Conservation (phyloP, 2,797 vertebrate species). For the Fringilla coelebs region DNA sequence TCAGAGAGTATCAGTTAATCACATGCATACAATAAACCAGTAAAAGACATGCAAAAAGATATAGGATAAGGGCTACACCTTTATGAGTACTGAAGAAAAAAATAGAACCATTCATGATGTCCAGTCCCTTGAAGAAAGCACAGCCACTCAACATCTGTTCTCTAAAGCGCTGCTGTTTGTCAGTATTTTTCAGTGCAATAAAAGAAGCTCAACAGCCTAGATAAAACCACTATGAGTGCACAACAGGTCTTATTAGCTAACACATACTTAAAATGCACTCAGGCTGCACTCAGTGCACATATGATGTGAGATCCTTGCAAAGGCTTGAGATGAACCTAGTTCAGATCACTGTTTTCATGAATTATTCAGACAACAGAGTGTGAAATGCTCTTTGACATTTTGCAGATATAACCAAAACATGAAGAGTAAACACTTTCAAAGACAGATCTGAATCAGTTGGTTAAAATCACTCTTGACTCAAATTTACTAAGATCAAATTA, state of each 20-base stretch:
- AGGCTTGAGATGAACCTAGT: neutral
- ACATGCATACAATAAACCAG: rapidly evolving
- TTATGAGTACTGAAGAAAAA: neutral
- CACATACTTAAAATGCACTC: neutral
- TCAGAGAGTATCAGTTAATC: neutral
- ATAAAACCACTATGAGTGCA: neutral
- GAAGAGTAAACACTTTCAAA: neutral
- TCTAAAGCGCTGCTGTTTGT: neutral
- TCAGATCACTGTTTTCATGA: neutral
- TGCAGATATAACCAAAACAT: neutral
- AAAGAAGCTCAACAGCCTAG: neutral
- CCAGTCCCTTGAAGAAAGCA: neutral
- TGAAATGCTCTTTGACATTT: neutral
- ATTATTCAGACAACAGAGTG: neutral
- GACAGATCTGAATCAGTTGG: neutral
- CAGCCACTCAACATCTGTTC: neutral
- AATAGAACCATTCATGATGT: neutral
- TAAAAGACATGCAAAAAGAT: neutral
- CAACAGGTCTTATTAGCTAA: neutral
- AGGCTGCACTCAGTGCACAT: neutral
- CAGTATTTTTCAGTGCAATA: neutral
- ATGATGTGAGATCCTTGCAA: neutral
- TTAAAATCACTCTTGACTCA: neutral
- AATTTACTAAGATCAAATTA: neutral
- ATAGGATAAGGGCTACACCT: neutral